Base-by-base conservation (phyloP, 1,140 invertebrate species). In the Ridgeia piscesae region DNA sequence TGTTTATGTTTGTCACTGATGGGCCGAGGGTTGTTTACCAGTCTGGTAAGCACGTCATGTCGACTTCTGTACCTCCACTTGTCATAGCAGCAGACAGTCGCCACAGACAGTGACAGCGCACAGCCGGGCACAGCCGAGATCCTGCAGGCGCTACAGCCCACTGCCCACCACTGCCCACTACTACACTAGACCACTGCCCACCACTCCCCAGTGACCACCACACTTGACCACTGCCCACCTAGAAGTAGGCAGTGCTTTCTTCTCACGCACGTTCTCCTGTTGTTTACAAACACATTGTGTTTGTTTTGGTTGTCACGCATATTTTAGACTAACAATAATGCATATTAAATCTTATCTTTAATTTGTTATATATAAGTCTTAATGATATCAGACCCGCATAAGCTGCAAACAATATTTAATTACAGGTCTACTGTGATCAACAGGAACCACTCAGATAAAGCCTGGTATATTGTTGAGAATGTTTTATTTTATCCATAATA, bases 1-100 rank as follows among this genome's bases (percentile, higher is more conserved):
- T 77, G 58, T 77, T 77, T 77, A 77, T 77, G 58, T 77, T 77
- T 77, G 58, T 77, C 17, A 77, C 58, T 77, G 58, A 77, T 77
- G 58, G 58, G 14, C 58, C 27, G 58, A 77, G 8, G 14, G 58
- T 17, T 77, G 58, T 77, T 77, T 77, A 77, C 58, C 58, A 77
- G 58, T 77, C 58, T 77, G 58, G 58, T 21, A 21, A 77, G 58
- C 58, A 21, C 58, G 58, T 77, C 58, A 77, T 77, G 58, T 77
- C 11, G 58, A 77, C 58, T 77, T 77, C 58, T 77, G 58, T 77
- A 77, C 58, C 58, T 27, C 11, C 17, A 77, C 58, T 77, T 77
- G 58, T 77, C 58, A 77, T 31, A 21, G 14, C 27, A 2, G 27
- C 58, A 21, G 11, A 21, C 58, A 77, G 58, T 77, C 58, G 27